Evolutionary conservation across 2,888 invertebrate species (phyloP).

Genomic region (Syrista parreyssii): DNA sequence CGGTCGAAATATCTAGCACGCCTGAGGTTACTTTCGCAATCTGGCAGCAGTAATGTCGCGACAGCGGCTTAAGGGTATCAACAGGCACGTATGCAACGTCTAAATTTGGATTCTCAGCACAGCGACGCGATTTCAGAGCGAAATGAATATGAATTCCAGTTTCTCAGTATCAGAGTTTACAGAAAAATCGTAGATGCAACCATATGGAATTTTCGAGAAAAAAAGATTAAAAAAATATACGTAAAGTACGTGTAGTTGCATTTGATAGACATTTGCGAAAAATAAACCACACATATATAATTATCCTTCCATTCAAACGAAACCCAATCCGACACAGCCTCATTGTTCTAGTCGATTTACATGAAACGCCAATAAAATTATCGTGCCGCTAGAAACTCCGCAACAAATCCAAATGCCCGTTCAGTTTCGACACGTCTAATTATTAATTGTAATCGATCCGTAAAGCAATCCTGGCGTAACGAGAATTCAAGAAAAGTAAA

Average conservation of each 20-base stretch:
- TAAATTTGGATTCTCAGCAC: slow-evolving; percentile 36
- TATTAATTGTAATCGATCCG: slow-evolving; percentile 56
- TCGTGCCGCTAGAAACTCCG: background rate
- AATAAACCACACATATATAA: background rate
- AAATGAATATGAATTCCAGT: slow-evolving; percentile 14
- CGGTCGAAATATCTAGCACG: background rate
- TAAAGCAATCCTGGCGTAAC: slow-evolving; percentile 57
- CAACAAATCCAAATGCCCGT: background rate
- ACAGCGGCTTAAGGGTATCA: slow-evolving; percentile 12
- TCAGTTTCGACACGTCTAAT: slow-evolving; percentile 46
- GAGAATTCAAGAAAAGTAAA: slow-evolving; percentile 54
- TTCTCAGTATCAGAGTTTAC: background rate
- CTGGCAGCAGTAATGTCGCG: background rate
- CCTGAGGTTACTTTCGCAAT: background rate
- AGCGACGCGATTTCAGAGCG: slow-evolving; percentile 24
- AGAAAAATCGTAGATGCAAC: background rate
- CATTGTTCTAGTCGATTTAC: background rate
- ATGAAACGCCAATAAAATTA: background rate
- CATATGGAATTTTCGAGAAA: background rate
- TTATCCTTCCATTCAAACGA: background rate
- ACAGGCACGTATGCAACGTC: slow-evolving; percentile 11
- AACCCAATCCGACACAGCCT: background rate
- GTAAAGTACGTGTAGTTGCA: background rate
- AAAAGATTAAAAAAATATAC: background rate
- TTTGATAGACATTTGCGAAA: background rate